These are phyloP conservation scores for Magallana angulata DNA, from an alignment of 1,140 invertebrate species.

Conservation along the genomic window DNA sequence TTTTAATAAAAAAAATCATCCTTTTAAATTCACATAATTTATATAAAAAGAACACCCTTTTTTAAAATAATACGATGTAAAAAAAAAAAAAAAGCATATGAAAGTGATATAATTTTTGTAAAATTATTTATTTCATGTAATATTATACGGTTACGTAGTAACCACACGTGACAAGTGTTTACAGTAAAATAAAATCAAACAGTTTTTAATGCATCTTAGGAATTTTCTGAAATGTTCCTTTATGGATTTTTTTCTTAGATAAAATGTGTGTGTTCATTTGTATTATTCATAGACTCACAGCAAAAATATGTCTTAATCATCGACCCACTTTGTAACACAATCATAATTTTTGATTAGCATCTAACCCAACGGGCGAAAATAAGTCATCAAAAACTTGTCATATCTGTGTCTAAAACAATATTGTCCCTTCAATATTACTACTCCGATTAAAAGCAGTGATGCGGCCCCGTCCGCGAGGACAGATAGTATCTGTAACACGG, in stretches of 20 bases:
- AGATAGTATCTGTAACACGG: neutral
- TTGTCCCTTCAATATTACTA: constrained; percentile 20
- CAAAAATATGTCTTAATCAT: constrained; percentile 29
- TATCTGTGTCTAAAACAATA: constrained; percentile 32
- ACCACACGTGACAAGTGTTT: too few species aligned
- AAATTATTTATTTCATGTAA: too few species aligned
- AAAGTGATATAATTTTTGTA: too few species aligned
- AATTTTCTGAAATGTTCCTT: neutral
- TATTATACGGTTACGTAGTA: too few species aligned
- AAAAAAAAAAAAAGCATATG: too few species aligned
- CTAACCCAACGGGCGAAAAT: constrained; percentile 31
- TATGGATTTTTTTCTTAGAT: neutral
- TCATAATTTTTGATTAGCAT: constrained; percentile 27
- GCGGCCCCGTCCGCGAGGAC: neutral
- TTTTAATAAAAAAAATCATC: too few species aligned
- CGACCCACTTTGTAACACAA: constrained; percentile 21
- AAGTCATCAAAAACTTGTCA: constrained; percentile 32
- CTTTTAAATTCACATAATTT: too few species aligned
- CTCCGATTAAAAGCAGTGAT: constrained; percentile 23
- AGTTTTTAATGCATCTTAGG: too few species aligned
- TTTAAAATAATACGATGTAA: too few species aligned
- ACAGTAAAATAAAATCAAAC: too few species aligned
- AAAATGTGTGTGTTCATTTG: neutral
- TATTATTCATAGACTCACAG: neutral
- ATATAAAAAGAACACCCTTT: too few species aligned